Percentiles rank a stretch among this genome's conserved stretches.
Conservation (phyloP, 2,888 invertebrate species). For the Eupithecia subumbrata region DNA sequence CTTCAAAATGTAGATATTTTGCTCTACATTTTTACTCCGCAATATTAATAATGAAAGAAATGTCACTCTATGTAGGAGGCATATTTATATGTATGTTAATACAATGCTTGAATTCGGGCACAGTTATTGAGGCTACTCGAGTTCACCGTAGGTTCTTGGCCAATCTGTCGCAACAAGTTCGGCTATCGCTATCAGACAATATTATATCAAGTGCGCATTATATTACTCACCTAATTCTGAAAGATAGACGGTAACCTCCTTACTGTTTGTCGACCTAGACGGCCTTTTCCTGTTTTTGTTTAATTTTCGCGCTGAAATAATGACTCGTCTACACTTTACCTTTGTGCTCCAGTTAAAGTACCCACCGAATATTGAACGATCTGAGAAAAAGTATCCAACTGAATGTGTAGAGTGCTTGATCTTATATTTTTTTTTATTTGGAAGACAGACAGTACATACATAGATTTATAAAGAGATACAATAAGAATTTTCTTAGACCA, state of each 20-base stretch:
- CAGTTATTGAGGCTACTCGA: constrained; percentile 73
- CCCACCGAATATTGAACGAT: neutral
- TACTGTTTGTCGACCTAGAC: constrained; percentile 57
- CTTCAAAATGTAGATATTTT: neutral
- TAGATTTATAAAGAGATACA: no score
- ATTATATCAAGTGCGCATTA: constrained; percentile 62
- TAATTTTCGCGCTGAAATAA: constrained; percentile 16
- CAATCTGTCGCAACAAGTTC: constrained; percentile 75
- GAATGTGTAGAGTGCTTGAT: no score
- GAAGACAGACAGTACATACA: no score
- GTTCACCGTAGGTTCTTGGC: constrained; percentile 79
- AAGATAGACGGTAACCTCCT: constrained; percentile 61
- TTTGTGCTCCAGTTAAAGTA: neutral
- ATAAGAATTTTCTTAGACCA: no score
- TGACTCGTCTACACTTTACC: constrained; percentile 5
- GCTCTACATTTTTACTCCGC: neutral
- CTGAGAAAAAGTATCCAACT: neutral
- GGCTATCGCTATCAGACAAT: constrained; percentile 54
- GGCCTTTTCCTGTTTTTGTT: constrained; percentile 55
- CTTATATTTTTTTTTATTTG: no score
- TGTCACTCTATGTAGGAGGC: constrained; percentile 5
- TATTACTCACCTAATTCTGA: constrained; percentile 55
- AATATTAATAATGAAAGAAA: neutral
- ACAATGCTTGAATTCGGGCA: constrained; percentile 60
- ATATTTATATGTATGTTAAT: constrained; percentile 44